These are phyloP conservation scores for Caenorhabditis sp. DNA, from an alignment of 2,888 invertebrate species.

Conservation along the genomic window DNA sequence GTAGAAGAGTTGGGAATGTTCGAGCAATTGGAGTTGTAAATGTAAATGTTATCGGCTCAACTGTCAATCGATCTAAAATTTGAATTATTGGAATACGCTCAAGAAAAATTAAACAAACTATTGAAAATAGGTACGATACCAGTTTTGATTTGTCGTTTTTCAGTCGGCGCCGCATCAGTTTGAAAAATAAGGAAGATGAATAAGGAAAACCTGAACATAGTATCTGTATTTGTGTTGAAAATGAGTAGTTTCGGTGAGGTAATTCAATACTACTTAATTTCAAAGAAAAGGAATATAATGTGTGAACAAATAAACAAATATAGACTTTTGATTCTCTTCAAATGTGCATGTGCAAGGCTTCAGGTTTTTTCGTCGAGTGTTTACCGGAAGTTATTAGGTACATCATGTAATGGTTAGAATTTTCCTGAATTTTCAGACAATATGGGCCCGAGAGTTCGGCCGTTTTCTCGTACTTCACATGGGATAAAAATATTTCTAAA, in stretches of 20 bases:
- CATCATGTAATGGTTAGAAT: no score
- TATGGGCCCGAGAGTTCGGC: no score
- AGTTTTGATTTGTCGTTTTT: not conserved
- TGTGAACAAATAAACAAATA: not conserved
- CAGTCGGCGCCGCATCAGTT: not conserved
- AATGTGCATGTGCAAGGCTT: no score
- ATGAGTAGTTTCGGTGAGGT: not conserved
- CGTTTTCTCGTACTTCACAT: no score
- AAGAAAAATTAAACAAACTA: not conserved
- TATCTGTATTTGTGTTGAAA: not conserved
- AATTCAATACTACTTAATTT: not conserved
- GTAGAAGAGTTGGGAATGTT: not conserved
- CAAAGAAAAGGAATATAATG: no score
- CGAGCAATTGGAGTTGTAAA: slow-evolving; percentile 34
- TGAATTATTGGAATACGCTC: no score
- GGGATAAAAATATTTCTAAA: no score
- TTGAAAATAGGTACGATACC: not conserved
- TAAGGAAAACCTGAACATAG: not conserved
- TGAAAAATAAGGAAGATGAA: not conserved
- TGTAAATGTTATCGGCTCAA: slow-evolving; percentile 40
- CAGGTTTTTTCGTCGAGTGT: not conserved
- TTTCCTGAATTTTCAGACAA: no score
- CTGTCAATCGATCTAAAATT: slow-evolving; percentile 31
- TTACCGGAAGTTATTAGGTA: not conserved
- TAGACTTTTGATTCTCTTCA: no score